phyloP scores from a whole-genome alignment of 2,888 invertebrate species.

The Leptopilina myrica region DNA sequence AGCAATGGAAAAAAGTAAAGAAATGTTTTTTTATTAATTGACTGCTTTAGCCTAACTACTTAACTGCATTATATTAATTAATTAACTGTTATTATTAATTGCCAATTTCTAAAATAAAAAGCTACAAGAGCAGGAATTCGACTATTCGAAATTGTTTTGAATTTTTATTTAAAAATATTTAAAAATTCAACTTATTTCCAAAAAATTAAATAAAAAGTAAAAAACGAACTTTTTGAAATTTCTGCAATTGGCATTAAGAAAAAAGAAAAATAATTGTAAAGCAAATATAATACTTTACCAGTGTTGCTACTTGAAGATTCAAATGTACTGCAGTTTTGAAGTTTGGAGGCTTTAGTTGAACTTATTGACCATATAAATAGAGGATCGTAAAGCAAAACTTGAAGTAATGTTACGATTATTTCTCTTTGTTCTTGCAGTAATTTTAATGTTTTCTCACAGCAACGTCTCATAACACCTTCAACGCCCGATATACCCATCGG shows the following conservation, averaged over 20 bases:
- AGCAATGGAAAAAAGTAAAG: background rate
- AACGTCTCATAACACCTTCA: conserved; percentile 91
- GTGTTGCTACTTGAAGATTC: conserved; percentile 52
- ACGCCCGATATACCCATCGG: conserved; percentile 95
- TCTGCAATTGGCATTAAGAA: no score
- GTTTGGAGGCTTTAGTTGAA: conserved; percentile 79
- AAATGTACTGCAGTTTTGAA: conserved; percentile 73
- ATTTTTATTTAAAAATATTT: no score
- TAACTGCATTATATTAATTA: no score
- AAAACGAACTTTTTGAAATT: no score
- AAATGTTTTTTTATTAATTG: background rate
- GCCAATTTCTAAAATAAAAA: background rate
- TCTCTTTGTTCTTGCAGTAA: conserved; percentile 89
- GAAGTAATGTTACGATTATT: conserved; percentile 90
- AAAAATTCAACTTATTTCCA: no score
- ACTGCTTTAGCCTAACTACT: no score
- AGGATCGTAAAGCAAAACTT: conserved; percentile 94
- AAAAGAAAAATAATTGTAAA: background rate
- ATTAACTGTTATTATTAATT: background rate
- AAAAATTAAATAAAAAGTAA: no score
- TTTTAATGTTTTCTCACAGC: conserved; percentile 91
- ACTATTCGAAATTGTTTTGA: no score
- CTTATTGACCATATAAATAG: conserved; percentile 91
- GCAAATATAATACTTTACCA: conserved; percentile 21
- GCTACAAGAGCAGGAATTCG: background rate